Conservation (phyloP, 2,888 invertebrate genomes). For the Netelia melanura region DNA sequence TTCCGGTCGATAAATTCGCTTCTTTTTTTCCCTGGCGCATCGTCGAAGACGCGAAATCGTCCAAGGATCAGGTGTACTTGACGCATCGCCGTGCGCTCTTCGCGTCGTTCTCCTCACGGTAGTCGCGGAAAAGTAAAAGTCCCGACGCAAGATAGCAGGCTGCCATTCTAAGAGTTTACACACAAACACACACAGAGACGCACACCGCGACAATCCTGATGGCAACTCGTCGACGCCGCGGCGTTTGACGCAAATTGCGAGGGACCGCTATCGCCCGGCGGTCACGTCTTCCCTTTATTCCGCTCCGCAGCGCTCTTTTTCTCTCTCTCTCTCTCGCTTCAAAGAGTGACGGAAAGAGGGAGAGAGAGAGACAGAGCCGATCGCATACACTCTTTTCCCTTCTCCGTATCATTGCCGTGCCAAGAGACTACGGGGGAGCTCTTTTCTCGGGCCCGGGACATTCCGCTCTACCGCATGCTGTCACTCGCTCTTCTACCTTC, state of each 20-base stretch:
- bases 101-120: too few relatives aligned
- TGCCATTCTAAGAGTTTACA: slow-evolving; percentile 9
- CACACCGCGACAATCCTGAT: slow-evolving; percentile 52
- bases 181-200: neutral
- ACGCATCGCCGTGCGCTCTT: too few relatives aligned
- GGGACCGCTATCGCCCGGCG: slow-evolving; percentile 76
- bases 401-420: slow-evolving; percentile 41
- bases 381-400: slow-evolving; percentile 12
- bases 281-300: slow-evolving; percentile 81
- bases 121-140: too few relatives aligned
- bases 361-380: too few relatives aligned
- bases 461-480: slow-evolving; percentile 63
- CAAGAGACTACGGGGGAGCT: slow-evolving; percentile 31
- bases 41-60: too few relatives aligned
- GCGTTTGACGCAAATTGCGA: slow-evolving; percentile 83
- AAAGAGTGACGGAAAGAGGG: too few relatives aligned
- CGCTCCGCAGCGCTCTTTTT: slow-evolving; percentile 55
- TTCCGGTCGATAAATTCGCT: too few relatives aligned
- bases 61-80: too few relatives aligned
- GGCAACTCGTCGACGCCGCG: slow-evolving; percentile 74
- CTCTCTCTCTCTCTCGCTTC: too few relatives aligned
- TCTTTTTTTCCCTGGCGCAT: too few relatives aligned
- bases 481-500: slow-evolving; percentile 49
- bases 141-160: slow-evolving; percentile 31
- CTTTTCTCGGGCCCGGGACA: slow-evolving; percentile 42